phyloP scores from a whole-genome alignment of 2,888 invertebrate genomes.

The Caenorhabditis sp. region DNA sequence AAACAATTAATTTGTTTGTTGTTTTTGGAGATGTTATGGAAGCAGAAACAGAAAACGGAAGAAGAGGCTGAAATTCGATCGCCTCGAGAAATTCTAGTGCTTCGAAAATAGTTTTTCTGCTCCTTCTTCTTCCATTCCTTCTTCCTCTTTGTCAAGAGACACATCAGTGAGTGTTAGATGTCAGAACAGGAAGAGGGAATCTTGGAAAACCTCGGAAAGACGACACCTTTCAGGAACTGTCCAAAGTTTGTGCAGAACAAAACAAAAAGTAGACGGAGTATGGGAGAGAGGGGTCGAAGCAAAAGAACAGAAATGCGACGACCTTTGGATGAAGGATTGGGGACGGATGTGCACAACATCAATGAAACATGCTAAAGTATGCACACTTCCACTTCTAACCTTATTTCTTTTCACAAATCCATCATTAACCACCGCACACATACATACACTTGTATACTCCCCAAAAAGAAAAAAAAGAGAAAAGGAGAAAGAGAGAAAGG shows the following conservation, averaged over 20 bases:
- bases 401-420: conserved; percentile 12
- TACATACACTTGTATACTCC: conserved; percentile 1
- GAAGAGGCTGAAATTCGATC: conserved; percentile 50
- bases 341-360: background rate
- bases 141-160: conserved; percentile 13
- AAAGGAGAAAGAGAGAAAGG: background rate
- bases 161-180: conserved; percentile 42
- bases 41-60: conserved; percentile 14
- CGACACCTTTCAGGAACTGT: background rate
- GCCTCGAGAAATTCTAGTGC: conserved; percentile 49
- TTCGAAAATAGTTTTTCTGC: conserved; percentile 46
- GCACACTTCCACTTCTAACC: conserved; percentile 1
- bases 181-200: conserved; percentile 45
- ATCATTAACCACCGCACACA: conserved; percentile 26
- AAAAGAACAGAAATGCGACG: background rate
- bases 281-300: no score
- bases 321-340: background rate
- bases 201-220: conserved; percentile 21
- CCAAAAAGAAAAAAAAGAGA: conserved; percentile 5
- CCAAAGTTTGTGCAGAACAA: background rate
- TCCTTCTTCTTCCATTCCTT: background rate
- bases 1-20: conserved; percentile 54
- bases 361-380: background rate
- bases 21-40: conserved; percentile 30
- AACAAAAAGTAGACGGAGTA: background rate